phyloP scores from a whole-genome alignment of 1,140 invertebrate species.

The Brachionus calyciflorus region DNA sequence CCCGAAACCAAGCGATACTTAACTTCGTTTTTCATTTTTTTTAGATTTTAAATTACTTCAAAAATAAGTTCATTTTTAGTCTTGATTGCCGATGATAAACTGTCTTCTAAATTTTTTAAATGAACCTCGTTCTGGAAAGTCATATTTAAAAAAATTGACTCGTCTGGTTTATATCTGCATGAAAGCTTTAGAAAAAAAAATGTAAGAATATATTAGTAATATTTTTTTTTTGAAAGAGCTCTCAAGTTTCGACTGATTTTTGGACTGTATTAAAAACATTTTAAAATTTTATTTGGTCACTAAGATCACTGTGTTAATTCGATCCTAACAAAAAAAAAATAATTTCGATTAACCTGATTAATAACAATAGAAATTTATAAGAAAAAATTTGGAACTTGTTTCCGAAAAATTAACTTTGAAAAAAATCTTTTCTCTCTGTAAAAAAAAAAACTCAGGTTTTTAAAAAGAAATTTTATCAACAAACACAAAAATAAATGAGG shows the following conservation, averaged over 20 bases:
- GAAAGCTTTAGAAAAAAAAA: constrained; percentile 24
- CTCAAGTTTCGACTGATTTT: too few species aligned
- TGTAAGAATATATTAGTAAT: too few species aligned
- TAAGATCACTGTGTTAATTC: background rate
- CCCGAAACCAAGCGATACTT: too few species aligned
- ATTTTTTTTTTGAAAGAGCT: too few species aligned
- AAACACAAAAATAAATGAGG: too few species aligned
- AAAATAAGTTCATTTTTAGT: constrained; percentile 29
- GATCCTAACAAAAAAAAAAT: background rate
- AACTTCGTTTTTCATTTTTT: background rate
- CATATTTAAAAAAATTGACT: constrained; percentile 31
- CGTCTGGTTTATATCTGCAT: constrained; percentile 20
- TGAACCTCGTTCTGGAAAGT: constrained; percentile 35
- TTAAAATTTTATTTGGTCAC: background rate
- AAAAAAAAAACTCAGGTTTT: too few species aligned
- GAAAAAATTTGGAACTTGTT: constrained; percentile 2
- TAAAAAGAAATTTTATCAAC: too few species aligned
- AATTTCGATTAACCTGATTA: constrained; percentile 16
- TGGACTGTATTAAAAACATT: too few species aligned
- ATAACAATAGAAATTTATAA: background rate
- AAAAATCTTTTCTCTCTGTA: background rate
- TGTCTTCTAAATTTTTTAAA: constrained; percentile 33
- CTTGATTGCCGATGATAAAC: constrained; percentile 7
- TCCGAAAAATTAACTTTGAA: constrained; percentile 2
- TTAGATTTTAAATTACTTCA: constrained; percentile 8